Base-by-base conservation (phyloP, 2,888 invertebrate species). In the Melanchra persicariae region DNA sequence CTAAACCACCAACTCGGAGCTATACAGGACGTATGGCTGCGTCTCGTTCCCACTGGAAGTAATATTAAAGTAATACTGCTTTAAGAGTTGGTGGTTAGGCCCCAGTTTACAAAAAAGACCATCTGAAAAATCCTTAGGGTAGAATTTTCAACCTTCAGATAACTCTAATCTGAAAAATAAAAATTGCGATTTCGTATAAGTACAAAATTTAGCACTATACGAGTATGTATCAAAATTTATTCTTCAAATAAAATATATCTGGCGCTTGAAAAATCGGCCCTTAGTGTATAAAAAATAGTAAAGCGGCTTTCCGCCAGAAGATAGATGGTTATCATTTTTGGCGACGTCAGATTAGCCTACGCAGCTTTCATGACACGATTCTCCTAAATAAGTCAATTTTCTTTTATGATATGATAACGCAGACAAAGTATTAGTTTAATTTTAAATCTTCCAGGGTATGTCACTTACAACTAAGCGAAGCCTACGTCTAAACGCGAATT, bases 341-440 rank as follows among this genome's bases (percentile, higher is more conserved):
- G 12, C 19, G 40, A 61, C n/a, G 5, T 61, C 24, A 51, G 22
- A 61, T 24, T 37, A 45, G n/a, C 26, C 26, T 17, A 40, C 15
- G 12, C 24, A 34, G 24, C 19, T 34, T 55, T 34, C 12, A 17
- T 40, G 26, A 52, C 47, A 40, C 24, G 17, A 34, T 54, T 54
- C 7, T 54, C 34, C 5, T 15, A 37, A 74, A 70, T 58, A 78
- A 24, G 17, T 58, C 1, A 43, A 62, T 61, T 62, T 78, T 37
- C 34, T 8, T 59, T 71, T 59, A 58, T 63, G 22, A 37, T 59
- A 58, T 63, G 22, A 37, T 70, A 55, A 55, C 26, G 7, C 34
- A 55, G 54, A 63, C 49, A 55, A 78, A 65, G 49, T 59, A 19
- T 9, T 24, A 54, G 24, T 51, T 34, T 64, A 72, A 79, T 60